phyloP scores from a whole-genome alignment of 2,113 vertebrate species.

The Siniperca chuatsi region DNA sequence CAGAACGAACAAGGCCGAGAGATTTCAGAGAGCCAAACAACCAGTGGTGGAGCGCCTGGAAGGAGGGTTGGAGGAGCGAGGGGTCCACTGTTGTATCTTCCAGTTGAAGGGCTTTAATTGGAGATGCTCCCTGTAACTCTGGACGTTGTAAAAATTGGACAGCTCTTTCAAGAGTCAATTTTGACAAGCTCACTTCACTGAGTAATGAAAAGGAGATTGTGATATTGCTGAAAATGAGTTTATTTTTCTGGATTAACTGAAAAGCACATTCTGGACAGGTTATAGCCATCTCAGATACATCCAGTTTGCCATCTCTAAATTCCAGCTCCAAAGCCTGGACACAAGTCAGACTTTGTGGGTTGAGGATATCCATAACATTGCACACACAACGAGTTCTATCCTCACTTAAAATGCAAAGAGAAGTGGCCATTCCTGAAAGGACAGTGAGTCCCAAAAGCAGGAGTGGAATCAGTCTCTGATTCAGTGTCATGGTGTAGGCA shows the following conservation, averaged over 20 bases:
- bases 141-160: background rate
- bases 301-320: constrained; percentile 18
- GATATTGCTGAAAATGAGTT: constrained; percentile 13
- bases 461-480: background rate
- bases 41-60: background rate
- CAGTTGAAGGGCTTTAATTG: background rate
- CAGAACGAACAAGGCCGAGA: background rate
- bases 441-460: constrained; percentile 9
- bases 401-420: background rate
- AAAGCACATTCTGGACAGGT: accelerated
- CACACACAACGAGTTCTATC: background rate
- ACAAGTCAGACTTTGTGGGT: background rate
- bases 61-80: constrained; percentile 1
- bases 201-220: background rate
- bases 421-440: background rate
- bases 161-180: background rate
- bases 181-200: accelerated
- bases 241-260: background rate
- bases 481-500: background rate
- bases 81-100: background rate
- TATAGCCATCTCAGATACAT: background rate
- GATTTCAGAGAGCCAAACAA: constrained; percentile 19
- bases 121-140: background rate
- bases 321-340: background rate
- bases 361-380: background rate